Evolutionary conservation across 1,140 invertebrate species (phyloP), one percentile per base, ranked within the genome.

Genomic region (Bradysia coprophila): DNA sequence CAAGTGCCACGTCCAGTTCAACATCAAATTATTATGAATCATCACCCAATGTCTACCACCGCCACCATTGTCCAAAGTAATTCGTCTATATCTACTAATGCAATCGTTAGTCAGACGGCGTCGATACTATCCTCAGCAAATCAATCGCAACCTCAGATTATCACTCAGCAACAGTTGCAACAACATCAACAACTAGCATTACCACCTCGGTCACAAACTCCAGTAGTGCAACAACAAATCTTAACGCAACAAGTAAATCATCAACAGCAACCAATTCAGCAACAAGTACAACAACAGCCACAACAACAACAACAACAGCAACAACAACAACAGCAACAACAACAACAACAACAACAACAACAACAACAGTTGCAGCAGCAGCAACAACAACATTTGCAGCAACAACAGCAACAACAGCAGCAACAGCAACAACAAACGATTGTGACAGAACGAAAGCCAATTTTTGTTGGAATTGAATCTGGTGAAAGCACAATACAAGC

Each of bases 1-100:
- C 65, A 66, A 48, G 61, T 65, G 24, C 53, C 54, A 21, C 46
- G 49, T 11, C 48, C 55, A 8, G 31, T 48, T 18, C 48, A 43
- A 38, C 54, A 58, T 19, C 57, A 59, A 38, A 52, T 57, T 11
- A 56, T 57, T 36, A 51, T 59, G 1, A 56, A 54, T 20, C 49
- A 55, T 11, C 43, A 21, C 3, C 4, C 23, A 21, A 39, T 19
- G 11, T 21, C 24, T 33, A 32, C 40, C 5, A 4, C 39, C 2
- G 15, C 23, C 2, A 40, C 13, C 20, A 31, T 40, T 16, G 19
- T 40, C 10, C 39, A 40, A 18, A 22, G 22, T 31, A 20, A n/a
- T 13, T 13, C 39, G 21, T 21, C 28, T 33, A 21, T 46, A 2
- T 47, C 50, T n/a, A 45, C 47, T 4, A 8, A 40, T 20, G 5